Evolutionary conservation across 2,888 invertebrate species (phyloP).

Genomic region (Resseliella maxima): DNA sequence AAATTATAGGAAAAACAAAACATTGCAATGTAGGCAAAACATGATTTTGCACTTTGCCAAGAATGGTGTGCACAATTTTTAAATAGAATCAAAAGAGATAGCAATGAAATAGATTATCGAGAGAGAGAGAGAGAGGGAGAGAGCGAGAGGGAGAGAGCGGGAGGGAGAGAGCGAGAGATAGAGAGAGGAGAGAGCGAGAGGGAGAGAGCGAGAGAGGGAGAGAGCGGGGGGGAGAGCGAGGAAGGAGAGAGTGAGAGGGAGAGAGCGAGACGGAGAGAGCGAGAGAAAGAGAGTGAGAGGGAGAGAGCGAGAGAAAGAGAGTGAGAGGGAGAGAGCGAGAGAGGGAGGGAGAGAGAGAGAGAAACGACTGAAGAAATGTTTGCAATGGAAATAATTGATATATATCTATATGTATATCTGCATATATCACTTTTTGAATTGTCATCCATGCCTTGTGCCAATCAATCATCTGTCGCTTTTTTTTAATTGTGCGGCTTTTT

Average conservation of each 20-base stretch:
- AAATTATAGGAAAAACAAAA: constrained; percentile 28
- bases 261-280: neutral
- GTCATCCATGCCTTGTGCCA: constrained; percentile 13
- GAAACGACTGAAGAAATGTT: neutral
- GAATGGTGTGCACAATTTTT: neutral
- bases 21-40: constrained; percentile 22
- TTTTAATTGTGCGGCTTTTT: constrained; percentile 8
- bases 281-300: neutral
- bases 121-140: neutral
- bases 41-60: constrained; percentile 46
- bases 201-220: neutral
- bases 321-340: too few relatives aligned
- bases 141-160: too few relatives aligned
- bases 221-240: neutral
- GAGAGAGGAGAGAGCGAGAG: neutral
- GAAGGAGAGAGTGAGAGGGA: too few relatives aligned
- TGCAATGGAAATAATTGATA: constrained; percentile 3
- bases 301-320: too few relatives aligned
- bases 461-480: constrained; percentile 40
- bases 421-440: constrained; percentile 18
- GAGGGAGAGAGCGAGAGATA: neutral
- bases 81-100: neutral
- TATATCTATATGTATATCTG: neutral
- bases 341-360: neutral
- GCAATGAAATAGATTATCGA: neutral